phyloP scores from a whole-genome alignment of 1,140 invertebrate genomes.

The Mylabris phalerata region DNA sequence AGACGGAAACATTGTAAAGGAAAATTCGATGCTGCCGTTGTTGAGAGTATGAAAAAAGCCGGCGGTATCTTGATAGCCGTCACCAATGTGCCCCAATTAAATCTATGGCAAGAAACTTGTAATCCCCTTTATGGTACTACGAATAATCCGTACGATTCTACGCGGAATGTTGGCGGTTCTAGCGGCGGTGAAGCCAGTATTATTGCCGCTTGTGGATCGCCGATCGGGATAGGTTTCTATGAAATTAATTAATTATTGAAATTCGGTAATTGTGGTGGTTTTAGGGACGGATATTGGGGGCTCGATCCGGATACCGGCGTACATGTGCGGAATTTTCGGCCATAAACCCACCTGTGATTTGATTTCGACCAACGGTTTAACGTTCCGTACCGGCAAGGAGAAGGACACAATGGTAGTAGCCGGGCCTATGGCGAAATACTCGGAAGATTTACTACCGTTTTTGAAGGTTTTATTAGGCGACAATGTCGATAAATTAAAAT shows the following conservation, averaged over 20 bases:
- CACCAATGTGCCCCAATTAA: slow-evolving; percentile 89
- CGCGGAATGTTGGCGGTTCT: slow-evolving; percentile 75
- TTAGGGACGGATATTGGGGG: slow-evolving; percentile 84
- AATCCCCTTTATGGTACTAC: slow-evolving; percentile 91
- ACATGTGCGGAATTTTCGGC: slow-evolving; percentile 91
- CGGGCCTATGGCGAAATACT: slow-evolving; percentile 73
- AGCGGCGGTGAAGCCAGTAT: slow-evolving; percentile 74
- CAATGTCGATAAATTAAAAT: slow-evolving; percentile 42
- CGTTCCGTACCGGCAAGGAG: slow-evolving; percentile 52
- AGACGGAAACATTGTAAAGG: slow-evolving; percentile 51
- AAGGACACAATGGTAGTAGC: slow-evolving; percentile 56
- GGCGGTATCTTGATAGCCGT: slow-evolving; percentile 84
- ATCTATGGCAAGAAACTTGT: slow-evolving; percentile 77
- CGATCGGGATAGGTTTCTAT: slow-evolving; percentile 69
- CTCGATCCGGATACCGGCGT: slow-evolving; percentile 88
- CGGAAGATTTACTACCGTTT: slow-evolving; percentile 66
- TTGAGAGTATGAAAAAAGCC: slow-evolving; percentile 64
- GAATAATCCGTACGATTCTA: slow-evolving; percentile 85
- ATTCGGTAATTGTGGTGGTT: slow-evolving; percentile 7
- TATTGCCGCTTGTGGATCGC: slow-evolving; percentile 66
- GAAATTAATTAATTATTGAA: slow-evolving; percentile 9
- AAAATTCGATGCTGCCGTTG: slow-evolving; percentile 67
- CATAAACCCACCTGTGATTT: slow-evolving; percentile 67
- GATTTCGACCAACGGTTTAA: slow-evolving; percentile 46
- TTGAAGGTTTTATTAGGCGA: slow-evolving; percentile 55